Conservation (phyloP, 2,113 vertebrate species). For the Bombycilla garrulus region DNA sequence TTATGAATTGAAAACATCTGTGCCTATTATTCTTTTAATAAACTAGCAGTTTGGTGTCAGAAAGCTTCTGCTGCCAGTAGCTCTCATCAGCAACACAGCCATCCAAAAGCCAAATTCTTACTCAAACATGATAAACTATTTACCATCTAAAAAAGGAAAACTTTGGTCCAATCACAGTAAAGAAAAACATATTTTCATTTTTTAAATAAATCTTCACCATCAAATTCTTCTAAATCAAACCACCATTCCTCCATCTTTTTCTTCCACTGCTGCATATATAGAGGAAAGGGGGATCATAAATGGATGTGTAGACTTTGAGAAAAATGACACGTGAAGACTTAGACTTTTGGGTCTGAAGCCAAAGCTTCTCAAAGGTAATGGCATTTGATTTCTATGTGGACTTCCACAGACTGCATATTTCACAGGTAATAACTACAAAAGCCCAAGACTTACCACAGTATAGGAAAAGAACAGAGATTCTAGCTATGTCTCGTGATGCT, state of each 20-base stretch:
- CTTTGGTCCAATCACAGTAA: neutral
- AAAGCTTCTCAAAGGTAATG: neutral
- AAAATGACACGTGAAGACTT: neutral
- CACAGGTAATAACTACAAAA: neutral
- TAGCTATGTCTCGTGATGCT: neutral
- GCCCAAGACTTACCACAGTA: neutral
- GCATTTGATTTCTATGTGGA: neutral
- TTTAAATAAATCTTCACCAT: neutral
- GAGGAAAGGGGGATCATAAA: neutral
- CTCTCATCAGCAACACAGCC: neutral
- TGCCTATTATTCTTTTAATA: constrained; percentile 54
- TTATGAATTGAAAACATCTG: constrained; percentile 60
- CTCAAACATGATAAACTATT: neutral
- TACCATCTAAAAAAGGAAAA: neutral
- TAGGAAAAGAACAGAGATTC: neutral
- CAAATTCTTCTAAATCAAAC: neutral
- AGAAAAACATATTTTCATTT: neutral
- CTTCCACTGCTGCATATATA: too few species aligned
- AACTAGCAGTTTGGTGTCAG: neutral
- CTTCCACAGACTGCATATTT: neutral
- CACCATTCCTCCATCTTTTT: neutral
- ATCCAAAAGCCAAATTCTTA: neutral
- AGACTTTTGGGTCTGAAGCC: neutral
- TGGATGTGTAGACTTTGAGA: neutral
- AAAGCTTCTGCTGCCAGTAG: constrained; percentile 17